Base-by-base conservation (phyloP, 2,888 invertebrate species). In the Nomada fabriciana region DNA sequence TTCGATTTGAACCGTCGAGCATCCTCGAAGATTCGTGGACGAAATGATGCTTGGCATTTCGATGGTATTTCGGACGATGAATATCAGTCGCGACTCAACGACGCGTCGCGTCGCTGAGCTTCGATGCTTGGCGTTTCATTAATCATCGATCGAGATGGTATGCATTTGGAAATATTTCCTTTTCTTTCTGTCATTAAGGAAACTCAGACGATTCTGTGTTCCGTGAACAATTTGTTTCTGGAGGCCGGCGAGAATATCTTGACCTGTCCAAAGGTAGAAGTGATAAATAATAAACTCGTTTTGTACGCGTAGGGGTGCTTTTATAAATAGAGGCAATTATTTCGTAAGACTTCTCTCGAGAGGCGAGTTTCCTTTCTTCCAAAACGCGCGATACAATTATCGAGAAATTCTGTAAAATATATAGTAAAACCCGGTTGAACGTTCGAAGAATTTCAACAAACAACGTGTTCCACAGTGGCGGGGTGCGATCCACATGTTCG, bases 401-500 rank as follows among this genome's bases (percentile, higher is more conserved):
- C 36, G 9, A 36, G 36, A 36, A 36, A 5, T 36, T 7, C 36
- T 36, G 36, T 29, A 5, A 7, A 36, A 29, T 7, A 4, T 43
- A 47, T 15, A 43, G 3, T 4, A 25, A 50, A 18, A 18, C 42
- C 11, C 10, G 20, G 1, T 15, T 13, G 4, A 18, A 53, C 11
- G 57, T 43, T 20, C 20, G 36, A 25, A 20, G 18, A 55, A 25
- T 2, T 65, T n/a, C 18, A 7, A 18, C 50, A 18, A 50, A 20
- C 29, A 25, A n/a, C 36, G 29, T n/a, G 42, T 57, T 42, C n/a
- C 11, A 7, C 11, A 13, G n/a, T 15, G 36, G 10, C 53, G n/a
- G 29, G 43, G 42, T 15, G 53, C 55, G 71, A 67, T 59, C 71
- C 50, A 84, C 68, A 52, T 67, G 60, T 89, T 89, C 85, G 78